Conservation (phyloP, 2,113 vertebrate genomes). For the Eidolon helvum region DNA sequence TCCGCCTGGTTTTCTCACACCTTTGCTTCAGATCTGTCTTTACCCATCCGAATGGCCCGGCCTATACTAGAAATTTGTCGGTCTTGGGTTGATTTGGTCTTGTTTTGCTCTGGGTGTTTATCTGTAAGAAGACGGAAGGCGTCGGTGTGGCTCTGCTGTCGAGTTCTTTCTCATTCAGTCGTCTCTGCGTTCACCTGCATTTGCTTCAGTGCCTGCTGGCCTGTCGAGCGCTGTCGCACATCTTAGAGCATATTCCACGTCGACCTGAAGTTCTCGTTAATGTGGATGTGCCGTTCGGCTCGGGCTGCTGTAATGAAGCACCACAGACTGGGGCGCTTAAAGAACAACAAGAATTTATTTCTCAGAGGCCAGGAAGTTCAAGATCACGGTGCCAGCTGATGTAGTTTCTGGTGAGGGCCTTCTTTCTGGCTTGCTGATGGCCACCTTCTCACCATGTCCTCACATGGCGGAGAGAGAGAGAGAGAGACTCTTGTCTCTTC, state of each 20-base stretch:
- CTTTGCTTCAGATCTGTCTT: neutral
- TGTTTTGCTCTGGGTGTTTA: neutral
- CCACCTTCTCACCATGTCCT: rapidly evolving
- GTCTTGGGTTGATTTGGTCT: neutral
- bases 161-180: neutral
- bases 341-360: neutral
- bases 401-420: neutral
- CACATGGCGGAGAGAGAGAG: neutral
- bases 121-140: neutral
- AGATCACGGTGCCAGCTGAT: neutral
- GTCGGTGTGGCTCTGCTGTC: rapidly evolving
- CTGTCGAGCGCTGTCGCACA: rapidly evolving
- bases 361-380: neutral
- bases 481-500: neutral
- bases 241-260: neutral
- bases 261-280: rapidly evolving
- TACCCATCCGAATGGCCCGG: neutral
- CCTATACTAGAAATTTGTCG: neutral
- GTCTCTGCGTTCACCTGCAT: rapidly evolving
- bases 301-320: rapidly evolving
- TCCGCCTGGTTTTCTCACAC: neutral
- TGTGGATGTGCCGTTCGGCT: neutral
- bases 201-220: neutral
- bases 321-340: neutral
- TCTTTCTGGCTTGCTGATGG: neutral